These are phyloP conservation scores for Heteromyza rotundicornis DNA, from an alignment of 2,888 invertebrate species.

Conservation along the genomic window DNA sequence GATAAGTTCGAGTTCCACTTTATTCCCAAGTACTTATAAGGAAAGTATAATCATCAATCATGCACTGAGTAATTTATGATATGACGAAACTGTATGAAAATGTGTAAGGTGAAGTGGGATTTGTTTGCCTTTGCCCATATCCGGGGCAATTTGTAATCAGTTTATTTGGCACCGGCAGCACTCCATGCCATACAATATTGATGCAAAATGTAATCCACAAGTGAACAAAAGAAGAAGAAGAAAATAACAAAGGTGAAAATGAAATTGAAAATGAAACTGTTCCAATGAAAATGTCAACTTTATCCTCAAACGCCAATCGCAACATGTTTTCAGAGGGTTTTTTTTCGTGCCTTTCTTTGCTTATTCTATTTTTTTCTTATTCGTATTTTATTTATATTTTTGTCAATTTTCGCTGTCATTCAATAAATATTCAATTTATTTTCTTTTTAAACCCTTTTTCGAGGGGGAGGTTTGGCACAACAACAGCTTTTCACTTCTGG, in stretches of 20 bases:
- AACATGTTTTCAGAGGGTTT: not conserved
- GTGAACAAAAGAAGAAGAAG: too few relatives aligned
- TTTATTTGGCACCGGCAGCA: too few relatives aligned
- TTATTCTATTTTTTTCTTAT: too few relatives aligned
- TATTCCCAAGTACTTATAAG: too few relatives aligned
- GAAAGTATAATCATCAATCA: slow-evolving; percentile 24
- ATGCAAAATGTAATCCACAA: too few relatives aligned
- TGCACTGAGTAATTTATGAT: slow-evolving; percentile 6
- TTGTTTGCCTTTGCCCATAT: slow-evolving; percentile 6
- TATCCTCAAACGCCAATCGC: not conserved
- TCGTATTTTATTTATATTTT: not conserved
- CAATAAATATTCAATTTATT: slow-evolving; percentile 10
- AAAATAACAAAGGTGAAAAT: not conserved
- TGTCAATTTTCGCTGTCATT: slow-evolving; percentile 23
- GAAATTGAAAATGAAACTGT: slow-evolving; percentile 1
- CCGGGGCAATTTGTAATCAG: too few relatives aligned
- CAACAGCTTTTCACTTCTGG: too few relatives aligned
- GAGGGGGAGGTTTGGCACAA: too few relatives aligned
- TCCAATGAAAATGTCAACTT: not conserved
- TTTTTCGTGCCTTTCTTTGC: too few relatives aligned
- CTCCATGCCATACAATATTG: too few relatives aligned
- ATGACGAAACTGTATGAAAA: slow-evolving; percentile 4
- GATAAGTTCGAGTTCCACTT: slow-evolving; percentile 5
- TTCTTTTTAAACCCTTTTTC: too few relatives aligned
- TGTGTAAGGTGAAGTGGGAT: not conserved